Base-by-base conservation (phyloP, 2,797 vertebrate species). In the Oryzias dopingdopingensis region DNA sequence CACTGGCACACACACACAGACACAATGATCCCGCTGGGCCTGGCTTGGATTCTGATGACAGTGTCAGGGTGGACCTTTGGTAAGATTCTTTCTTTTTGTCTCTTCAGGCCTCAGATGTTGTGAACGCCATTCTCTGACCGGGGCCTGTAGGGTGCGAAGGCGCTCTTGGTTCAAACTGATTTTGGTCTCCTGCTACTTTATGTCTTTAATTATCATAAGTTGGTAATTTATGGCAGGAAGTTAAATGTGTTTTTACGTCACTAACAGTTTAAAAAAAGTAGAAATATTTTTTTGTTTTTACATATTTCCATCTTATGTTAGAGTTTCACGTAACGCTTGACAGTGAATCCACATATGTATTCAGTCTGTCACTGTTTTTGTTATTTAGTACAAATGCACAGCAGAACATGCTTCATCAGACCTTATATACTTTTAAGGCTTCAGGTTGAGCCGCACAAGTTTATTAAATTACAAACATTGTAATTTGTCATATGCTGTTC, bases 21-120 rank as follows among this genome's bases (percentile, higher is more conserved):
- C 65, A 80, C 37, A 49, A 88, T 86, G 89, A 70, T 61, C 50
- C 12, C 3, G 2, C 59, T 48, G 16, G 47, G 23, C 0, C 57
- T 77, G 49, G 37, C 49, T 5, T 86, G 86, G 82, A 74, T 60
- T 2, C 65, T 83, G 29, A 2, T 79, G 59, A 65, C 49, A 0
- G 26, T 26, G 0, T 45, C 37, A 0, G 17, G 79, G n/a, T 84
- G 82, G 78, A 77, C 70, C 4, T 61, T 52, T 75, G 90, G 92
- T 92, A 83, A 70, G 84, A 56, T 5, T 14, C 47, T 64, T 58
- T 18, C 0, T 40, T 22, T 15, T 51, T 14, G 2, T 23, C 52
- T 54, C 44, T 32, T 1, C 26, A 3, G 20, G 2, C 4, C 15
- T 53, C 7, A 14, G 6, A 12, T 20, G 1, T 17, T 45, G 24